phyloP scores from a whole-genome alignment of 2,888 invertebrate species.

The Catocala nupta region DNA sequence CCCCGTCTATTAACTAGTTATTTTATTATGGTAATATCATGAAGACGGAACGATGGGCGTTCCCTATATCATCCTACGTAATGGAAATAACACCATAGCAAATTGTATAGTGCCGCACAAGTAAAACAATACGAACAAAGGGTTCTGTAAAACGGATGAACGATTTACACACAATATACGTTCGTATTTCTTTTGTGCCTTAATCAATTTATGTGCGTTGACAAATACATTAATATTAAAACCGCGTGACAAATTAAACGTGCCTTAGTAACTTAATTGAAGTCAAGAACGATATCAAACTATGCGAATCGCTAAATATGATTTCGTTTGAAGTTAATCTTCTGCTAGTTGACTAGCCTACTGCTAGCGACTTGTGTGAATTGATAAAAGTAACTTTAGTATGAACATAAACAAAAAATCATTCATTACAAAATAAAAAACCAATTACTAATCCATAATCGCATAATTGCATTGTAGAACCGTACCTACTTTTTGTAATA shows the following conservation, averaged over 20 bases:
- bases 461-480: background rate
- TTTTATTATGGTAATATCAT: slow-evolving; percentile 47
- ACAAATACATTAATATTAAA: slow-evolving; percentile 48
- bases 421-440: background rate
- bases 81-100: slow-evolving; percentile 36
- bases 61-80: slow-evolving; percentile 35
- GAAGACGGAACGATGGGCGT: slow-evolving; percentile 45
- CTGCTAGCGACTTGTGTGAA: background rate
- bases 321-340: background rate
- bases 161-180: slow-evolving; percentile 55
- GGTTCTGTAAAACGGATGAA: slow-evolving; percentile 40
- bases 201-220: slow-evolving; percentile 24
- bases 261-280: slow-evolving; percentile 16
- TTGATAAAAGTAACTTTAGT: too few relatives aligned
- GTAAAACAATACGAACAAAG: slow-evolving; percentile 49
- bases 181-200: slow-evolving; percentile 33
- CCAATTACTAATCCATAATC: background rate
- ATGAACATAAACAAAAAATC: too few relatives aligned
- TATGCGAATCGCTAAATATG: background rate
- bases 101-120: slow-evolving; percentile 21
- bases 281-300: slow-evolving; percentile 1
- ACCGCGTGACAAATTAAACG: slow-evolving; percentile 36
- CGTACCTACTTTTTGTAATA: background rate
- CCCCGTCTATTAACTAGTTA: slow-evolving; percentile 23
- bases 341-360: background rate